Conservation (phyloP, 2,888 invertebrate species). For the Ctenicera cuprea region DNA sequence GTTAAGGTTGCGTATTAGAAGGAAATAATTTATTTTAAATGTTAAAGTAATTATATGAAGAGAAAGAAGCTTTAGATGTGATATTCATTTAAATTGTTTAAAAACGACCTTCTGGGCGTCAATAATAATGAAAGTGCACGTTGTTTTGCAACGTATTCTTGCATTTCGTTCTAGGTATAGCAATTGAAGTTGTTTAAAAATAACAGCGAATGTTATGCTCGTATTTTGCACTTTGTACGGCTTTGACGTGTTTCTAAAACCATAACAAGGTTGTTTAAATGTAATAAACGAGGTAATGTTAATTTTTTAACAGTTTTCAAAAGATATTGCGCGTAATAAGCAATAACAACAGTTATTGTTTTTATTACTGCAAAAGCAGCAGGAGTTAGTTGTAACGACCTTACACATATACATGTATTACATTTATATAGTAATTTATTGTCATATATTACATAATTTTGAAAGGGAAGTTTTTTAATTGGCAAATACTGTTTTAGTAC, state of each 20-base stretch:
- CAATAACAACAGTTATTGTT: too few relatives aligned
- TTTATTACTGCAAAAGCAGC: too few relatives aligned
- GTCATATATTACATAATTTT: too few relatives aligned
- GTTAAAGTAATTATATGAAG: too few relatives aligned
- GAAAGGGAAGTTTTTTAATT: too few relatives aligned
- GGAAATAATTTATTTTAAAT: neutral
- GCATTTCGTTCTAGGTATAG: conserved; percentile 8
- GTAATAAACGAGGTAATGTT: neutral
- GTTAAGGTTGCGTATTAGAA: neutral
- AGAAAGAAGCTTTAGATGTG: neutral
- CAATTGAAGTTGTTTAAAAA: neutral
- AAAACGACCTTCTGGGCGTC: neutral
- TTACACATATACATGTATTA: too few relatives aligned
- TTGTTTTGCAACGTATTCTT: conserved; percentile 2
- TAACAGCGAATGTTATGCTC: too few relatives aligned
- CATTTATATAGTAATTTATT: too few relatives aligned
- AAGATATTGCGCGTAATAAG: too few relatives aligned
- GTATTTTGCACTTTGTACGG: neutral
- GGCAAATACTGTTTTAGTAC: too few relatives aligned
- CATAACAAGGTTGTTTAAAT: neutral
- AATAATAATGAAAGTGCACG: conserved; percentile 20
- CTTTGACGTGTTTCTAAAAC: neutral
- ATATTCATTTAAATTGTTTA: neutral
- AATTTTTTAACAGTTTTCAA: neutral
- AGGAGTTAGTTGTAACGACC: too few relatives aligned